Evolutionary conservation across 2,888 invertebrate genomes (phyloP).

Genomic region (Lamproptera curius): DNA sequence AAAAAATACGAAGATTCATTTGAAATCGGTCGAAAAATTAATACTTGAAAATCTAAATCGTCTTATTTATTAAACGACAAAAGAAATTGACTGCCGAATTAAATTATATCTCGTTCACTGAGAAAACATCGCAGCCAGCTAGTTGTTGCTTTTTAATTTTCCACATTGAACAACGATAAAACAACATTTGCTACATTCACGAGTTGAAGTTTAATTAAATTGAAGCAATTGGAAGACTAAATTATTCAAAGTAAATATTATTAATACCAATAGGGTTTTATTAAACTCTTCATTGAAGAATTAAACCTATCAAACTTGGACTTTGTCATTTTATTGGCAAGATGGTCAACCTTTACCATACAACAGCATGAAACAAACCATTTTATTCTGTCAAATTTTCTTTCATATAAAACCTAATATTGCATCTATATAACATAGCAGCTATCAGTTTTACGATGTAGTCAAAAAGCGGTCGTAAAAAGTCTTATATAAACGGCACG

Average conservation of each 20-base stretch:
- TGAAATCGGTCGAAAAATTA: too few relatives aligned
- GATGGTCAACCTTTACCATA: too few relatives aligned
- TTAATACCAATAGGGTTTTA: neutral
- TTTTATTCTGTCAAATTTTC: neutral
- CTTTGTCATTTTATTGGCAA: too few relatives aligned
- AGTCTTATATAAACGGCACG: neutral
- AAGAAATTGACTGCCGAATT: neutral
- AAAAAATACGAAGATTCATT: too few relatives aligned
- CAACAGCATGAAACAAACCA: neutral
- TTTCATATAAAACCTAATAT: neutral
- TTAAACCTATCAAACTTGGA: too few relatives aligned
- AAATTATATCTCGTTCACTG: conserved; percentile 3
- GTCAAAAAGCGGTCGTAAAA: neutral
- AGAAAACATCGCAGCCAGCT: conserved; percentile 1
- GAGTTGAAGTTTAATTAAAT: conserved; percentile 1
- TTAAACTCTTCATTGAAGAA: neutral
- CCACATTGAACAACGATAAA: conserved; percentile 1
- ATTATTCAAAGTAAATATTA: neutral
- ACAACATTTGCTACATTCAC: neutral
- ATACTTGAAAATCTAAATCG: neutral
- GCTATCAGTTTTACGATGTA: neutral
- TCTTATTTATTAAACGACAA: conserved; percentile 3
- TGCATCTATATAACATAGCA: neutral
- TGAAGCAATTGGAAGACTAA: neutral
- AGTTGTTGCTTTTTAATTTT: conserved; percentile 3